Evolutionary conservation across 2,888 invertebrate species (phyloP), one percentile per base, ranked within the genome.

Genomic region (Craniophora ligustri): DNA sequence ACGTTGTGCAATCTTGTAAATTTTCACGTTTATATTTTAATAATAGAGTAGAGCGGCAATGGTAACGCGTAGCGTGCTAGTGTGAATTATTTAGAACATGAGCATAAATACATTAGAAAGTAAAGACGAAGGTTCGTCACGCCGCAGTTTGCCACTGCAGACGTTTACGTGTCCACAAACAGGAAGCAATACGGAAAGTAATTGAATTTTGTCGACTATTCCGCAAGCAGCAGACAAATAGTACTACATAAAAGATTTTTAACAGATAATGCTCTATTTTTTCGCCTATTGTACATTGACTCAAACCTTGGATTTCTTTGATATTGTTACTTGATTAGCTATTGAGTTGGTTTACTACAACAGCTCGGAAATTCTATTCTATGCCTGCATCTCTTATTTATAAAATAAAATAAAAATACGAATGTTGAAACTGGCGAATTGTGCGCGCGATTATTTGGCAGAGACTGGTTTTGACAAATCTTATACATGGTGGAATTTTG

Each of bases 161-260:
- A 72, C 62, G 69, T 48, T 64, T 59, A 74, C 67, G 58, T 74
- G 61, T 61, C 62, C 66, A 64, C 45, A 48, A 67, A 48, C 49
- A 72, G 78, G 75, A 80, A 77, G 67, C 68, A 41, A 58, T 61
- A 65, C 65, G 65, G 67, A 72, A 76, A 72, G 67, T 72, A 56
- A 62, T 53, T 49, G 35, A 55, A 11, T 40, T 18, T 31, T 14
- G 19, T 10, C 14, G 13, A 41, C 51, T 59, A 47, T 72, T 75
- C 65, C 59, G 55, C 61, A 56, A 60, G 40, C 30, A 51, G 31
- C 41, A 30, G 46, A 50, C 34, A 23, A 57, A 26, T 14, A 38
- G 15, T 30, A 19, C 21, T 16, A 51, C 28, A 53, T 54, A 49
- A 67, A n/a, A 40, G 41, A 50, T 68, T 56, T 42, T 50, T 54